These are phyloP conservation scores for Hiodon alosoides DNA, from an alignment of 2,113 vertebrate genomes.

Conservation along the genomic window DNA sequence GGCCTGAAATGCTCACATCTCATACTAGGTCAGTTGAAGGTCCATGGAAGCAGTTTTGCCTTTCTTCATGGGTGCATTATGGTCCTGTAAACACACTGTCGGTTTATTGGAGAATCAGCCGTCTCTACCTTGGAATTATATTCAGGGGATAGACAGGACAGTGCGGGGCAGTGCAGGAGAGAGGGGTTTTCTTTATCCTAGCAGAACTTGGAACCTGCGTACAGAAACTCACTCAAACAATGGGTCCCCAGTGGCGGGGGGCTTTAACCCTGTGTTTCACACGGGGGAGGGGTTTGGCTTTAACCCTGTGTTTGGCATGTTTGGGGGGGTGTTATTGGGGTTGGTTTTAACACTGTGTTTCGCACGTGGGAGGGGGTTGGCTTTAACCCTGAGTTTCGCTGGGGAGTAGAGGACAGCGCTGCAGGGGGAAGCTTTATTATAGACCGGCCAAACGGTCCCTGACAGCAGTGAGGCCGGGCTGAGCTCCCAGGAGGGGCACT, in stretches of 20 bases:
- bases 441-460: too few species aligned
- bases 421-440: too few species aligned
- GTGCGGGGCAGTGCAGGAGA: slow-evolving; percentile 1
- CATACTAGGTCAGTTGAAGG: slow-evolving; percentile 3
- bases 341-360: slow-evolving; percentile 5
- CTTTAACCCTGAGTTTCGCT: too few species aligned
- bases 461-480: too few species aligned
- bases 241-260: not conserved
- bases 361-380: not conserved
- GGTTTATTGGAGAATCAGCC: too few species aligned
- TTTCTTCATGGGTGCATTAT: not conserved
- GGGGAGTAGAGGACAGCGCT: too few species aligned
- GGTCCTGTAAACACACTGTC: too few species aligned
- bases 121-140: not conserved
- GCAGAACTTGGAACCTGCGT: slow-evolving; percentile 1
- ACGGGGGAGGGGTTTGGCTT: not conserved
- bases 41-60: slow-evolving; percentile 1
- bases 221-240: slow-evolving; percentile 15
- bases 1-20: not conserved
- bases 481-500: too few species aligned
- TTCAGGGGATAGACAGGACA: not conserved
- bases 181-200: not conserved
- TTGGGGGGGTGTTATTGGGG: too few species aligned
- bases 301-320: too few species aligned
- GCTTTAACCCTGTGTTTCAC: not conserved